Evolutionary conservation across 2,888 invertebrate genomes (phyloP), one percentile per base, ranked within the genome.

Genomic region (Eumacrocentrus americanus): DNA sequence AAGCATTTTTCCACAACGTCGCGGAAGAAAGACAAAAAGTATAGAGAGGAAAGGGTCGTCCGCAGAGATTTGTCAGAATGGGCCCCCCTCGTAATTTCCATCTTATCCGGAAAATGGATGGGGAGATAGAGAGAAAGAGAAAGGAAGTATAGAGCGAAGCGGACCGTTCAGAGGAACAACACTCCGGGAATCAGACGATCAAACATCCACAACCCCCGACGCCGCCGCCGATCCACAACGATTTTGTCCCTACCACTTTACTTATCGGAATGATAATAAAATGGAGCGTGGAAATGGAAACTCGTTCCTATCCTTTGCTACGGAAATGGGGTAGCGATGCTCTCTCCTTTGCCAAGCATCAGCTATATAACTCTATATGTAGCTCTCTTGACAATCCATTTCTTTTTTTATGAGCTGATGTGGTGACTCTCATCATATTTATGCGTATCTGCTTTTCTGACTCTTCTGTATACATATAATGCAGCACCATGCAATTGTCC

Each of bases 101-200:
- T 71, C 72, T 74, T 72, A 73, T 72, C 70, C 69, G 58, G 65
- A 68, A 74, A 76, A 75, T 74, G 66, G 71, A 67, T 67, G 40
- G 68, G 61, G 68, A 38, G 57, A 63, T 64, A 44, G 22, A 38
- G 54, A 54, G 44, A 52, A 54, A 63, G 56, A 68, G 72, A 74
- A 71, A 72, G 65, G 70, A 65, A 67, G 18, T 20, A 18, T 20
- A 38, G 40, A 25, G 34, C 29, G 44, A 35, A 52, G 63, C 59
- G 58, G 54, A 55, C 40, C 46, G 53, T 50, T 51, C 67, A 62
- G 67, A 51, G 46, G 67, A 69, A 63, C 65, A 58, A 64, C 71
- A 66, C 72, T 69, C 68, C 42, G 66, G 65, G 72, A 72, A 73
- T 73, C 73, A 69, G 66, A 68, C 70, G 70, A 73, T 72, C 72